Evolutionary conservation across 1,140 invertebrate genomes (phyloP), one percentile per base, ranked within the genome.

Genomic region (Zeugodacus cucurbitae): DNA sequence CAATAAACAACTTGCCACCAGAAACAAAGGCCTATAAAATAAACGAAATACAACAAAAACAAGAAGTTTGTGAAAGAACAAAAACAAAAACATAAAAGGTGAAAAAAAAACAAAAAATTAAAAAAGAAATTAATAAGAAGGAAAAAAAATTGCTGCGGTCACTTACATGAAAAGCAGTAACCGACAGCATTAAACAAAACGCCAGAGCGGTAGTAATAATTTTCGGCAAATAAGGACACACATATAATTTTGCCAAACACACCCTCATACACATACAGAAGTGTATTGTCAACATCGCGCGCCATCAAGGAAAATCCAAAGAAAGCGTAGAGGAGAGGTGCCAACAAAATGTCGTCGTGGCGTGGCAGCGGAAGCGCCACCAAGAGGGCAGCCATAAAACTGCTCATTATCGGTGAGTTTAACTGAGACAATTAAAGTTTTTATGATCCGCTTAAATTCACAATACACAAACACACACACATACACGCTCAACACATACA

Each of bases 401-500:
- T 92, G 89, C 90, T 92, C 90, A 92, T 92, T 92, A 92, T 92
- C 90, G 91, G 91, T 92, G 91, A 92, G 91, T 92, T 92, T 92
- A 91, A 91, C 91, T 91, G 91, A 91, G 90, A 82, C 91, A 92
- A 92, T 92, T 92, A 92, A 92, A 89, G 82, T 74, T 88, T 88
- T 70, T 70, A 88, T 74, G 64, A 88, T 78, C 32, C 34, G 37
- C 87, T 67, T 54, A 59, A 87, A 87, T 48, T 44, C 48, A 67
- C 26, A 20, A 67, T 32, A 87, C 62, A 29, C n/a, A 26, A 44
- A 29, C 44, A 29, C 22, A 37, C 34, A 20, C 17, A 26, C 11
- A 29, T 20, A 32, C 17, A n/a, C 7, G 17, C 20, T 10, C 5
- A 4, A 26, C 41, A 78, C 14, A 26, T 74, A n/a, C 7, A 26